Conservation (phyloP, 2,888 invertebrate genomes). For the Acrobasis suavella region DNA sequence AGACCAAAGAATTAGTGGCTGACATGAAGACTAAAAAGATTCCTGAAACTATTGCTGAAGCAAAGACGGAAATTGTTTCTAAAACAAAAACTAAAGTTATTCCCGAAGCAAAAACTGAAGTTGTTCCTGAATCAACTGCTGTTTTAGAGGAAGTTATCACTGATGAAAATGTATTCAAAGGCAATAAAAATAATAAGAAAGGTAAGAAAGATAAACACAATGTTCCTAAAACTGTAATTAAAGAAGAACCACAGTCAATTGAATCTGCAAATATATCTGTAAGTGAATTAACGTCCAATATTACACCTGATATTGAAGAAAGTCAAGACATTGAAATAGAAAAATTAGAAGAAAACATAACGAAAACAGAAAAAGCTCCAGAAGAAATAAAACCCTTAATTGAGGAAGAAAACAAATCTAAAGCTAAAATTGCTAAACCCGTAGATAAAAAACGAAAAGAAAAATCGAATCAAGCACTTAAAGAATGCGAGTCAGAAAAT, state of each 20-base stretch:
- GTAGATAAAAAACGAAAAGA: slow-evolving; percentile 63
- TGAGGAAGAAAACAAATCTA: slow-evolving; percentile 40
- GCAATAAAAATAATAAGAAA: slow-evolving; percentile 17
- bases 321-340: not conserved
- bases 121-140: not conserved
- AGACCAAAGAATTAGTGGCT: slow-evolving; percentile 12
- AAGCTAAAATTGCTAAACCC: slow-evolving; percentile 66
- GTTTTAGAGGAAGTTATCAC: slow-evolving; percentile 15
- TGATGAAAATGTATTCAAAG: slow-evolving; percentile 30
- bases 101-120: slow-evolving; percentile 12
- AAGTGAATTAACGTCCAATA: not conserved
- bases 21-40: slow-evolving; percentile 7
- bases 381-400: slow-evolving; percentile 23
- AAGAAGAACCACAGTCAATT: slow-evolving; percentile 13
- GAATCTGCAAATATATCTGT: not conserved
- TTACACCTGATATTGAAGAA: not conserved
- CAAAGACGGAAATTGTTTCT: not conserved
- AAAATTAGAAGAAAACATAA: not conserved
- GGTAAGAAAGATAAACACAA: slow-evolving; percentile 43
- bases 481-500: slow-evolving; percentile 16
- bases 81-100: slow-evolving; percentile 7
- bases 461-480: slow-evolving; percentile 25
- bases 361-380: not conserved
- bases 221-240: slow-evolving; percentile 24
- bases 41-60: not conserved